Percentiles rank a stretch among this genome's conserved stretches.
phyloP scores from a whole-genome alignment of 2,797 vertebrate genomes.

The Propithecus perrieri region DNA sequence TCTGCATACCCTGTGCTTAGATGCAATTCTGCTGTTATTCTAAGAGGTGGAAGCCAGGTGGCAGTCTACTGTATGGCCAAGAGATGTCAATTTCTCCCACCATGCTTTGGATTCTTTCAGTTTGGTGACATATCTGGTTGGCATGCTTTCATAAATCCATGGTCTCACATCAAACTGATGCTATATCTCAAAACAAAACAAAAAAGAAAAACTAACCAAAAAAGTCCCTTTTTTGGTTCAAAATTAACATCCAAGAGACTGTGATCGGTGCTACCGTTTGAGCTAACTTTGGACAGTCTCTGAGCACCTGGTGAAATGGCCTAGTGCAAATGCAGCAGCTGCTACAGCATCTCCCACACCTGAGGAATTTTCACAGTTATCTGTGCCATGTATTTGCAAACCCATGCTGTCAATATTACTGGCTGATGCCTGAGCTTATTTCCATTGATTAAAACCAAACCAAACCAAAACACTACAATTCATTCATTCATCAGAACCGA shows the following conservation, averaged over 20 bases:
- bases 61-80: not conserved
- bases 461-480: not conserved
- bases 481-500: not conserved
- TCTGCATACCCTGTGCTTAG: not conserved
- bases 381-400: not conserved
- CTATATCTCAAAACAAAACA: not conserved
- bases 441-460: not conserved
- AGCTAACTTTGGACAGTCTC: not conserved
- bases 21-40: not conserved
- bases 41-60: constrained; percentile 18
- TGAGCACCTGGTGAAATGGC: too few relatives aligned
- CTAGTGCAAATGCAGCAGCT: not conserved
- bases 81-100: not conserved
- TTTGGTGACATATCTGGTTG: not conserved
- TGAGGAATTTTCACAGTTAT: not conserved
- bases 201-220: not conserved
- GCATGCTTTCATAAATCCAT: not conserved
- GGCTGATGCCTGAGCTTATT: not conserved
- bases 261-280: not conserved
- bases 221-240: not conserved
- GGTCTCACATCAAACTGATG: not conserved
- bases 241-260: not conserved
- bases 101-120: not conserved
- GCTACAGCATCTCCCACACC: not conserved
- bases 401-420: not conserved